Conservation (phyloP, 2,797 vertebrate genomes). For the Rhinatrema bivittatum region DNA sequence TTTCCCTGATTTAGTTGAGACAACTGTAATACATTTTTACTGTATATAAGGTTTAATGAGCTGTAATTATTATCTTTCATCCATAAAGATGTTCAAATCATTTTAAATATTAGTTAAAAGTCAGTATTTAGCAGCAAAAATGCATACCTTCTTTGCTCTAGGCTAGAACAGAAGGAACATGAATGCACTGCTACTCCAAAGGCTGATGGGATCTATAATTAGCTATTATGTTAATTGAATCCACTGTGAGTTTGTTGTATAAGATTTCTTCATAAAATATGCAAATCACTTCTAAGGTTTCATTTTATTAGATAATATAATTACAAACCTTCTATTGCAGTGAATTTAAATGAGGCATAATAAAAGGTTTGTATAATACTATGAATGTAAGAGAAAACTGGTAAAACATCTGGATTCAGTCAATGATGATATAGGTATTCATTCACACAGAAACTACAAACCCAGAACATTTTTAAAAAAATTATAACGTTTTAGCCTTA, state of each 20-base stretch:
- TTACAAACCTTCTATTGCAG: conserved; percentile 61
- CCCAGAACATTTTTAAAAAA: too few species aligned
- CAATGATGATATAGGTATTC: conserved; percentile 13
- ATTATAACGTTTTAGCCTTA: too few species aligned
- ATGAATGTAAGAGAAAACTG: conserved; percentile 25
- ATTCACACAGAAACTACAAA: too few species aligned
- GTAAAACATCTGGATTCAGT: conserved; percentile 43
- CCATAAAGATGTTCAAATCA: conserved; percentile 48
- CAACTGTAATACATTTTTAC: too few species aligned
- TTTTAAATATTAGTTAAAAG: conserved; percentile 58
- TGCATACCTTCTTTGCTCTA: conserved; percentile 52
- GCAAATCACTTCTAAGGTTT: conserved; percentile 62
- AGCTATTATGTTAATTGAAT: conserved; percentile 77
- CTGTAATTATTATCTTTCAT: too few species aligned
- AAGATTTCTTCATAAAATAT: conserved; percentile 74
- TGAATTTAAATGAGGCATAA: conserved; percentile 50
- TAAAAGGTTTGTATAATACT: conserved; percentile 43
- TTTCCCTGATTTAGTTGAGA: too few species aligned
- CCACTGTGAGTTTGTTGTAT: conserved; percentile 62
- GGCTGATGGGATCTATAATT: conserved; percentile 70
- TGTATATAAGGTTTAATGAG: too few species aligned
- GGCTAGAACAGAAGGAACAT: conserved; percentile 62
- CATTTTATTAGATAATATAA: conserved; percentile 80
- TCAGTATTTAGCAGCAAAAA: conserved; percentile 63
- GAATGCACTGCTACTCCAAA: conserved; percentile 59